These are phyloP conservation scores for Serrognathus titanus DNA, from an alignment of 2,888 invertebrate species.

Conservation along the genomic window DNA sequence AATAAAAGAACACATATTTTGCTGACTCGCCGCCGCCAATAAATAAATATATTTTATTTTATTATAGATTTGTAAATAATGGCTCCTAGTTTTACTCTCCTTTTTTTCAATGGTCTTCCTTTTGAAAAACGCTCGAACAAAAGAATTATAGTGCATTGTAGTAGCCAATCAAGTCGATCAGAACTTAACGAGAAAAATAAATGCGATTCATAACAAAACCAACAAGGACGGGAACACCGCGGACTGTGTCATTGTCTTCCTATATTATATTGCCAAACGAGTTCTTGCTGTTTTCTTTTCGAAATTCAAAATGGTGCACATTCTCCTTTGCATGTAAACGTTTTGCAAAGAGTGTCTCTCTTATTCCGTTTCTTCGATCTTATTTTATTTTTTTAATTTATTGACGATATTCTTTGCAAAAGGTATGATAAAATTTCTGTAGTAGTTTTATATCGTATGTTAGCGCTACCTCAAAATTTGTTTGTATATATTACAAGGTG, in stretches of 20 bases:
- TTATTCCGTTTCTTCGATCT: conserved; percentile 7
- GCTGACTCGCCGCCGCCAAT: conserved; percentile 6
- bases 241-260: conserved; percentile 32
- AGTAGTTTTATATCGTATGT: conserved; percentile 33
- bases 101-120: conserved; percentile 23
- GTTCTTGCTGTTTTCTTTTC: conserved; percentile 26
- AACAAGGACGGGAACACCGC: conserved; percentile 10
- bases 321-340: conserved; percentile 17
- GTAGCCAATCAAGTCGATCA: conserved; percentile 16
- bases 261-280: conserved; percentile 30
- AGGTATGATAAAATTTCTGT: conserved; percentile 9
- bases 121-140: conserved; percentile 17
- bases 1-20: not conserved
- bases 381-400: conserved; percentile 13
- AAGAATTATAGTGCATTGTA: conserved; percentile 14
- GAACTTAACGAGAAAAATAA: conserved; percentile 14
- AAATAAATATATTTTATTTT: not conserved
- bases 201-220: not conserved
- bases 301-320: conserved; percentile 32
- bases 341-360: conserved; percentile 11
- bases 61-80: conserved; percentile 17
- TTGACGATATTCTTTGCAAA: conserved; percentile 11
- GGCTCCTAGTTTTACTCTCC: conserved; percentile 13
- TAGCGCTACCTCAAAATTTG: conserved; percentile 43
- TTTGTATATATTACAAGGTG: conserved; percentile 44